Base-by-base conservation (phyloP, 2,113 vertebrate species). In the Sylvicapra grimmia region DNA sequence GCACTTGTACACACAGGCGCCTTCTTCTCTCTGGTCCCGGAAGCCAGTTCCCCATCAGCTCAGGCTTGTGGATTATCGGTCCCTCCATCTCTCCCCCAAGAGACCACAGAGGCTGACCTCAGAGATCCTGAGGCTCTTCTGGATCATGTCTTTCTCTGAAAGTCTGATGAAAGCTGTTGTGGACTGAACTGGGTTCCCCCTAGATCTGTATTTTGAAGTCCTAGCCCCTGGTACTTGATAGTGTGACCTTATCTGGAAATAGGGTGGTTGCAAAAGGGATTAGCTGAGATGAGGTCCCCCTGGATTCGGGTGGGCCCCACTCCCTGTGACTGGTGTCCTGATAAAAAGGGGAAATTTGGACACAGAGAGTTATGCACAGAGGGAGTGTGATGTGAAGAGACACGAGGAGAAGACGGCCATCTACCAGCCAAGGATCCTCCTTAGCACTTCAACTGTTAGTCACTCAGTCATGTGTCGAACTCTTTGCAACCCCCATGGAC, bases 391-490 rank as follows among this genome's bases (percentile, higher is more conserved):
- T 3, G 25, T 49, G 21, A 36, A 63, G 53, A 31, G 88, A 88
- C 16, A 12, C 3, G 3, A 23, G 29, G 36, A 63, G 40, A 63
- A 29, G n/a, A 19, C 0, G 0, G 84, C 59, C 25, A 5, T 21
- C 33, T 1, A 8, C 36, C 33, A 18, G 79, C 79, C 47, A 5
- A 8, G 49, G 44, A 51, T 18, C 92, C 29, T 36, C 31, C 79
- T 25, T 4, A 27, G 23, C 4, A 19, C 83, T 56, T 77, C 6
- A 8, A 27, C 3, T 14, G 23, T 44, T 44, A 77, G 72, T 77
- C 23, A 44, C 40, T 77, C 72, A 77, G 72, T 77, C 19, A 3
- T 7, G 23, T 44, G 72, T 77, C 23, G 6, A 77, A 15, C 23
- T 77, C 72, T 75, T 44, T 77, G 23, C 12, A 7, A 77, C 21